Percentiles rank a stretch among this genome's conserved stretches.
phyloP scores from a whole-genome alignment of 2,797 vertebrate genomes.

The Picus viridis region DNA sequence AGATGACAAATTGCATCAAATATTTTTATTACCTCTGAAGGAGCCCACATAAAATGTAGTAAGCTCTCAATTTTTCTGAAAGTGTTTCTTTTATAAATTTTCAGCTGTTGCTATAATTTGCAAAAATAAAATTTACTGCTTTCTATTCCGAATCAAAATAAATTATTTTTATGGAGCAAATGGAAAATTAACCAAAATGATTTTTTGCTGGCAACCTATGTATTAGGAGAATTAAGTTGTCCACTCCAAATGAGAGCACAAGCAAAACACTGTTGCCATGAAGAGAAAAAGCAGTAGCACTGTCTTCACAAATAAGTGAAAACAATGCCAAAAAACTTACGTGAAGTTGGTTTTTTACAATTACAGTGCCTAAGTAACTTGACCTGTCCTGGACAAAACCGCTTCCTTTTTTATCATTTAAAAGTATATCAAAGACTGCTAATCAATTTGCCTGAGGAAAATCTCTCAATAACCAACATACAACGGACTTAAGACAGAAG shows the following conservation, averaged over 20 bases:
- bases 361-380: neutral
- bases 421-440: neutral
- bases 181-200: neutral
- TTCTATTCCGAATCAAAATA: neutral
- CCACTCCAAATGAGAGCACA: neutral
- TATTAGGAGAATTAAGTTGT: neutral
- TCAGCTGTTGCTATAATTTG: neutral
- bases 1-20: rapidly evolving
- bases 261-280: neutral
- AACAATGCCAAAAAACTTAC: neutral
- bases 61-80: neutral
- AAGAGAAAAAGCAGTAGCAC: neutral
- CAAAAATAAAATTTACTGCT: neutral
- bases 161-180: neutral
- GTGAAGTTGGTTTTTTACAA: neutral
- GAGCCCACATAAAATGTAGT: rapidly evolving
- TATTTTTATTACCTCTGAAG: neutral
- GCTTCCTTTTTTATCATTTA: neutral
- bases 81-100: neutral
- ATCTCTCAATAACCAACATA: neutral
- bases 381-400: neutral
- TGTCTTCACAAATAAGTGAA: neutral
- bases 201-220: rapidly evolving
- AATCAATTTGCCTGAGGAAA: neutral
- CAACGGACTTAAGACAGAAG: slow-evolving; percentile 6